Evolutionary conservation across 2,888 invertebrate species (phyloP).

Genomic region (Xylocampa areola): DNA sequence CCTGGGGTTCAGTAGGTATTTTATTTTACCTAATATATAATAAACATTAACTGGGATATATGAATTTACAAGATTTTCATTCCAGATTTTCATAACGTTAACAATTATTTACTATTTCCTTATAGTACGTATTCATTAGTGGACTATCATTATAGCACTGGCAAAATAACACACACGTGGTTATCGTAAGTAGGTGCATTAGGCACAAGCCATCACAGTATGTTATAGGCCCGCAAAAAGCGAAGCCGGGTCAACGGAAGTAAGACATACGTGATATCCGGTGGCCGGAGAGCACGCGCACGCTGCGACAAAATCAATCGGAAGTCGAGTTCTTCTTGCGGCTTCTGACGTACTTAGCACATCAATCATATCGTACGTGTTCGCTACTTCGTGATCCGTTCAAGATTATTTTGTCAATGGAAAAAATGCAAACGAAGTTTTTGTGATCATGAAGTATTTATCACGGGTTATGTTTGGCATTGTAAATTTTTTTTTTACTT

Average conservation of each 20-base stretch:
- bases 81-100: no score
- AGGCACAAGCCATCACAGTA: slow-evolving; percentile 37
- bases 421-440: neutral
- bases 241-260: slow-evolving; percentile 70
- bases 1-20: no score
- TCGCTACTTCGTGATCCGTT: slow-evolving; percentile 11
- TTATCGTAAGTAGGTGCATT: slow-evolving; percentile 30
- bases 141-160: no score
- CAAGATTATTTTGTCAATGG: slow-evolving; percentile 10
- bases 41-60: no score
- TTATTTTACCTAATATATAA: no score
- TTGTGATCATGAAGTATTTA: no score
- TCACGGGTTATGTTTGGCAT: no score
- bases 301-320: slow-evolving; percentile 72
- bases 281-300: slow-evolving; percentile 60
- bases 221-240: slow-evolving; percentile 65
- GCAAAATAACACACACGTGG: slow-evolving; percentile 25
- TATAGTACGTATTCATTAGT: no score
- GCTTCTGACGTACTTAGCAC: slow-evolving; percentile 44
- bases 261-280: slow-evolving; percentile 81
- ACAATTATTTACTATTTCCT: no score
- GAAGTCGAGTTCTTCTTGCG: slow-evolving; percentile 66
- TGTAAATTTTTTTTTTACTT: no score
- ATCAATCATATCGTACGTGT: slow-evolving; percentile 51
- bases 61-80: no score